Percentiles rank a stretch among this genome's conserved stretches.
These are phyloP conservation scores for Oligia latruncula DNA, from an alignment of 2,888 invertebrate species.

Conservation along the genomic window DNA sequence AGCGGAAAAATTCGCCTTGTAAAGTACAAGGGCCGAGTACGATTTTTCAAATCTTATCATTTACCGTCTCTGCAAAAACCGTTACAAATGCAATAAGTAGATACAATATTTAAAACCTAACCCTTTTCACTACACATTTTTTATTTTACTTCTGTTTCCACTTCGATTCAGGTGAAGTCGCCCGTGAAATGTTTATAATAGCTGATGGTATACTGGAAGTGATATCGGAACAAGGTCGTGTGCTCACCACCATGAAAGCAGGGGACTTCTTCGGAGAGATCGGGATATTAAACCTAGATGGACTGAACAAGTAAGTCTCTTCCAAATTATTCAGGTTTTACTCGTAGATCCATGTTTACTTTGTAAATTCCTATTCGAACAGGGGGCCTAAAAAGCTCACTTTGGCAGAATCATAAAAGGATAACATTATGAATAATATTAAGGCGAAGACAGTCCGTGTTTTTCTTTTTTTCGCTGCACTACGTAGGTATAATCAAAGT, in stretches of 20 bases:
- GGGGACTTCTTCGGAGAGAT: slow-evolving; percentile 99
- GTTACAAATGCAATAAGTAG: too few species aligned
- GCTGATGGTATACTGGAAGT: slow-evolving; percentile 99
- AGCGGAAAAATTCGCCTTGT: not conserved
- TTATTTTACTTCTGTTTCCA: slow-evolving; percentile 7
- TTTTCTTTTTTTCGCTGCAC: too few species aligned
- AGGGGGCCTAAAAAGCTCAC: too few species aligned
- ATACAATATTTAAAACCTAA: too few species aligned
- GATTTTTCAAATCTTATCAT: too few species aligned
- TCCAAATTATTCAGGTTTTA: not conserved
- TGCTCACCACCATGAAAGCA: slow-evolving; percentile 98
- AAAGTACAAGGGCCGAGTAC: not conserved
- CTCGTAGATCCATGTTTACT: not conserved
- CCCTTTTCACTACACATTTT: not conserved
- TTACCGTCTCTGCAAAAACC: not conserved
- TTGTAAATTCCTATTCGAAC: not conserved
- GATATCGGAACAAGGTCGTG: slow-evolving; percentile 97
- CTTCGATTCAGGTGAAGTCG: slow-evolving; percentile 92
- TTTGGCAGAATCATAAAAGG: too few species aligned
- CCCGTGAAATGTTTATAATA: slow-evolving; percentile 99
- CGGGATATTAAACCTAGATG: slow-evolving; percentile 98
- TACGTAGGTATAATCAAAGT: too few species aligned
- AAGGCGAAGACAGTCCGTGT: too few species aligned
- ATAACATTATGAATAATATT: too few species aligned
- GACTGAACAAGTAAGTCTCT: slow-evolving; percentile 95